Evolutionary conservation across 2,797 vertebrate genomes (phyloP).

Genomic region (Margarornis squamiger): DNA sequence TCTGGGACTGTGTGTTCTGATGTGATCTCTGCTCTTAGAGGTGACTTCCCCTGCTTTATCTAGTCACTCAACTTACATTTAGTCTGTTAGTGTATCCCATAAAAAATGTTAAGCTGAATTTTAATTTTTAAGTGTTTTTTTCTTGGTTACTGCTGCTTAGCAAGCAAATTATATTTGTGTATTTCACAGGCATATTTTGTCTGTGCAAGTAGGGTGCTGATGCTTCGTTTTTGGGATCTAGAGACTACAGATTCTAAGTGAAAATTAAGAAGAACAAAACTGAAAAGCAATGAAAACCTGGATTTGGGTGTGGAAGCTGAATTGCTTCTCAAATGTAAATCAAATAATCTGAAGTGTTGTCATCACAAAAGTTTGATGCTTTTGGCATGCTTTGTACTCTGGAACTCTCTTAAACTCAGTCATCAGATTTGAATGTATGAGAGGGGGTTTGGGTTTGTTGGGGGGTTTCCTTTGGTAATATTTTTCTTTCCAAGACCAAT

Average conservation of each 20-base stretch:
- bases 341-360: background rate
- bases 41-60: background rate
- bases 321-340: background rate
- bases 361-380: background rate
- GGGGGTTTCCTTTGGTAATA: accelerated
- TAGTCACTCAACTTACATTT: background rate
- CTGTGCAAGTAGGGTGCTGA: background rate
- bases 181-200: background rate
- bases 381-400: background rate
- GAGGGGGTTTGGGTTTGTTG: accelerated
- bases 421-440: background rate
- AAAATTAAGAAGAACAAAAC: background rate
- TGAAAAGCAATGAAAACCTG: background rate
- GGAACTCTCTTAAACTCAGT: background rate
- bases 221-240: background rate
- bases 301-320: background rate
- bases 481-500: background rate
- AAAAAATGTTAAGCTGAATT: background rate
- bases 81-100: background rate
- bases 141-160: background rate
- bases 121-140: background rate
- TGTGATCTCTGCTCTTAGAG: background rate
- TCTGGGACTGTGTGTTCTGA: background rate
- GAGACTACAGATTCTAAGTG: background rate
- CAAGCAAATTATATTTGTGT: background rate